Evolutionary conservation across 35 echinoderm and acorn worm genomes (phyloP).

Genomic region (Holothuria glaberrima): DNA sequence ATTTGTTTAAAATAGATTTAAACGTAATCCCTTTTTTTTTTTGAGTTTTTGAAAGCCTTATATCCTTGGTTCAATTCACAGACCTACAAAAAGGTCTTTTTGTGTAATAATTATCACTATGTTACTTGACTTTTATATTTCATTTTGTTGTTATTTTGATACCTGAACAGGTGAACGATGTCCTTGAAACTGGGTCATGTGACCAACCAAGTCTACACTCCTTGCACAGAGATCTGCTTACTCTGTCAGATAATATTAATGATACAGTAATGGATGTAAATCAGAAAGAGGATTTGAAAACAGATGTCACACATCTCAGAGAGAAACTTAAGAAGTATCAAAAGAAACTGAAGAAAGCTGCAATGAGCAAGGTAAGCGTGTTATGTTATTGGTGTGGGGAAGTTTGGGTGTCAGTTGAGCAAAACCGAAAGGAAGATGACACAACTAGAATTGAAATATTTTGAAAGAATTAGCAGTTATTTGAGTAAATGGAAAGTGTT

Average conservation of each 20-base stretch:
- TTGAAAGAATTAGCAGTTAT: neutral
- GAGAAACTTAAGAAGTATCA: conserved; percentile 23
- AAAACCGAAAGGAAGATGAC: neutral
- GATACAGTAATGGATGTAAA: neutral
- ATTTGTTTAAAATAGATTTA: no score
- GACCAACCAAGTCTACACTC: neutral
- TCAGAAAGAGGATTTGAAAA: conserved; percentile 21
- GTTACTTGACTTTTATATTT: no score
- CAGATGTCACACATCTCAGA: neutral
- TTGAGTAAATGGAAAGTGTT: neutral
- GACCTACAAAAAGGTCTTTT: no score
- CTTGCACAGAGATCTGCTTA: neutral
- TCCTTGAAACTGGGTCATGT: neutral
- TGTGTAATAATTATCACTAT: no score
- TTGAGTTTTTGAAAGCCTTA: no score
- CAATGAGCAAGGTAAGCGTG: conserved; percentile 16
- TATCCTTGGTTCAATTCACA: no score
- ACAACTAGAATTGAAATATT: neutral
- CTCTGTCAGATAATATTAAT: neutral
- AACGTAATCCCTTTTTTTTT: no score
- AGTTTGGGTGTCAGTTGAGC: neutral
- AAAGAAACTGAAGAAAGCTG: conserved; percentile 50
- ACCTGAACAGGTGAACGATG: neutral
- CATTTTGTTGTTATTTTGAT: neutral
- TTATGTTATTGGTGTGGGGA: neutral